Conservation (phyloP, 2,113 vertebrate species). For the Odocoileus hemionus region DNA sequence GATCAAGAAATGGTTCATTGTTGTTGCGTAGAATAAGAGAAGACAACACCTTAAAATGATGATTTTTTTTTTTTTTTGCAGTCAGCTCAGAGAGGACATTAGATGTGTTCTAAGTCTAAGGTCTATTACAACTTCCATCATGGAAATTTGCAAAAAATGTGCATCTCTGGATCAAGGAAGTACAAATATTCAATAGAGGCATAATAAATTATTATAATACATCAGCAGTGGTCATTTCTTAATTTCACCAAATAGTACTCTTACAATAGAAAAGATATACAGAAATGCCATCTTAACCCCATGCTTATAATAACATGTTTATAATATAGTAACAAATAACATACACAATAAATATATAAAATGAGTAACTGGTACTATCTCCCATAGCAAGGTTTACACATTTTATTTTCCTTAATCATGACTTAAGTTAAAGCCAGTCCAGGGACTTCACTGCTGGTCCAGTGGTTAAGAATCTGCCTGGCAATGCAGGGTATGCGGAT, state of each 20-base stretch:
- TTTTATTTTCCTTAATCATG: not conserved
- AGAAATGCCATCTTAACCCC: not conserved
- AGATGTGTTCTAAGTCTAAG: not conserved
- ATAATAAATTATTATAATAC: not conserved
- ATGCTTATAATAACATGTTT: not conserved
- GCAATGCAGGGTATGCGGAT: not conserved
- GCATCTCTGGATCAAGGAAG: not conserved
- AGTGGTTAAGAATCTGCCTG: not conserved
- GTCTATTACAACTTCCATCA: not conserved
- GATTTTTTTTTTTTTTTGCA: not conserved
- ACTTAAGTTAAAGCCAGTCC: not conserved
- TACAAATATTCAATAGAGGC: not conserved
- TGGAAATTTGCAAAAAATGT: not conserved
- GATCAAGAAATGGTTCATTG: not conserved
- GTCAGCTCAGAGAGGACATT: not conserved
- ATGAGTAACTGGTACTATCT: not conserved
- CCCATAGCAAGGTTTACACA: not conserved
- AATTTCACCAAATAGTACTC: not conserved
- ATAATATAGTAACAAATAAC: not conserved
- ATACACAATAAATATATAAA: not conserved
- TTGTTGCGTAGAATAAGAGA: not conserved
- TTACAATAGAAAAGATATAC: not conserved
- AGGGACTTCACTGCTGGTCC: not conserved
- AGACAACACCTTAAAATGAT: rapidly evolving
- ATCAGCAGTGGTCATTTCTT: not conserved